Evolutionary conservation across 2,113 vertebrate genomes (phyloP).

Genomic region (Nerophis lumbriciformis): DNA sequence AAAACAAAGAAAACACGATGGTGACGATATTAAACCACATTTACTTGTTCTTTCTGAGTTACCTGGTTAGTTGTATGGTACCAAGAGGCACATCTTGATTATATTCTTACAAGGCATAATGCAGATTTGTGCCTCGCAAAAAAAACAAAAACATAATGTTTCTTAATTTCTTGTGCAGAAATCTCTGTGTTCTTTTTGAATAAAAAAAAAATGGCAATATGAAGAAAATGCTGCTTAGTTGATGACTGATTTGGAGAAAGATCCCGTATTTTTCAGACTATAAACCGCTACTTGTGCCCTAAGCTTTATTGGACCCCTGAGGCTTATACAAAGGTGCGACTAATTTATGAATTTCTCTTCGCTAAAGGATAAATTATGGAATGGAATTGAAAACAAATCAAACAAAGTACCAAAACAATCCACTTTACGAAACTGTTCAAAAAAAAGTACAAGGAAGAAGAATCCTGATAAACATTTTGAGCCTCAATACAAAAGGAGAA

Average conservation of each 20-base stretch:
- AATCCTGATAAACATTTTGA: no score
- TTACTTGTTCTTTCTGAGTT: constrained; percentile 24
- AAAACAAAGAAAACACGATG: constrained; percentile 25
- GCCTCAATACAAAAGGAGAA: no score
- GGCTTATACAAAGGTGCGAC: no score
- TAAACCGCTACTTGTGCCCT: no score
- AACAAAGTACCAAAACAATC: no score
- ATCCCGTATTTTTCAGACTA: no score
- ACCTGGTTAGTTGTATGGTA: constrained; percentile 49
- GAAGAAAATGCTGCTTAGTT: not conserved
- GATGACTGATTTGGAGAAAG: not conserved
- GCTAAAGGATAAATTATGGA: no score
- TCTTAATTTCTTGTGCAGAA: constrained; percentile 67
- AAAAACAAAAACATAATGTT: constrained; percentile 51
- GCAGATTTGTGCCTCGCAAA: constrained; percentile 39
- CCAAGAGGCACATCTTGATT: constrained; percentile 62
- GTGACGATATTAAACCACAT: constrained; percentile 31
- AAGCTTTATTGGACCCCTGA: no score
- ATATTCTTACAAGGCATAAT: constrained; percentile 57
- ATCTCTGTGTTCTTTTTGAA: constrained; percentile 40
- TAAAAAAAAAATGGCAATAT: constrained; percentile 1
- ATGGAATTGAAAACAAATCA: no score
- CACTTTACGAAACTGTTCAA: no score
- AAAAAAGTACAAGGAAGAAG: no score
- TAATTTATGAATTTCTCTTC: no score